Evolutionary conservation across 2,888 invertebrate genomes (phyloP).

Genomic region (Patella depressa): DNA sequence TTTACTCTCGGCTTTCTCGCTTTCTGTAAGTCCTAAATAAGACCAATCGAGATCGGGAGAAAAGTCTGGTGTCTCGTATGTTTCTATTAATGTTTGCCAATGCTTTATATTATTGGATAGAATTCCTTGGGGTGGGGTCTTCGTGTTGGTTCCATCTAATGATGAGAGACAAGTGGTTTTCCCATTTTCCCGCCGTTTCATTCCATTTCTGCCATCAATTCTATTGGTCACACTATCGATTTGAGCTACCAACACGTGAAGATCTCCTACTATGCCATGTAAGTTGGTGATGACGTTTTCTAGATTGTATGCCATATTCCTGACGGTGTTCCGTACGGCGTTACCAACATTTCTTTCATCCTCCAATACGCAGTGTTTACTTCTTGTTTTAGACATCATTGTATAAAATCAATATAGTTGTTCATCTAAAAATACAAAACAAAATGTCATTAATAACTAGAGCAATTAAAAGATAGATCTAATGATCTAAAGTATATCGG

Average conservation of each 20-base stretch:
- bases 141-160: conserved; percentile 1
- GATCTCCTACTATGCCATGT: conserved; percentile 38
- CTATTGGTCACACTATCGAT: conserved; percentile 35
- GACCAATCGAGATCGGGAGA: conserved; percentile 41
- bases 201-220: conserved; percentile 26
- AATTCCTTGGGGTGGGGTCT: neutral
- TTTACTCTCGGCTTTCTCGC: neutral
- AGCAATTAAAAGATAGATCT: too few relatives aligned
- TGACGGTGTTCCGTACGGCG: conserved; percentile 25
- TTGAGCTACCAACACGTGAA: conserved; percentile 32
- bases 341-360: conserved; percentile 1
- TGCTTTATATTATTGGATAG: conserved; percentile 18
- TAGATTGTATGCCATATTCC: conserved; percentile 33
- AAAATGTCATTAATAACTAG: too few relatives aligned
- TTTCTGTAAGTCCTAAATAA: conserved; percentile 30
- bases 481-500: too few relatives aligned
- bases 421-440: too few relatives aligned
- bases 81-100: conserved; percentile 20
- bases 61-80: conserved; percentile 17
- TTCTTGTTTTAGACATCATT: neutral
- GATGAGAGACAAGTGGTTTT: conserved; percentile 1
- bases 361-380: neutral
- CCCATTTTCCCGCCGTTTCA: conserved; percentile 14
- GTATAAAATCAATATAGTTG: too few relatives aligned
- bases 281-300: conserved; percentile 33